Evolutionary conservation across 2,113 vertebrate genomes (phyloP).

Genomic region (Leptobrachium ailaonicum): DNA sequence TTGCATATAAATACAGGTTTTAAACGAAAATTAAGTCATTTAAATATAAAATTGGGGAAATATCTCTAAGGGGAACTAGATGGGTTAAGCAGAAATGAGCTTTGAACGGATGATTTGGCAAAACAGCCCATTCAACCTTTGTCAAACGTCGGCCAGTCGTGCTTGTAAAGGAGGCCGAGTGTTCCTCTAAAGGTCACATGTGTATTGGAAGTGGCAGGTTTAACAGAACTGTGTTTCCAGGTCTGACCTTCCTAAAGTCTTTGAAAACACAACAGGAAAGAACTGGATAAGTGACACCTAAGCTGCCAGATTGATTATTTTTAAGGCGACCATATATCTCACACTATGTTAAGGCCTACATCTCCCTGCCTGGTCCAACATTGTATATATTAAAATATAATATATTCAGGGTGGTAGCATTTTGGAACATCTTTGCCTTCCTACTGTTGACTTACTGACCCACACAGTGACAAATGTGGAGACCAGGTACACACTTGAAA

Average conservation of each 20-base stretch:
- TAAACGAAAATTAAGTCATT: too few species aligned
- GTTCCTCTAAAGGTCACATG: slow-evolving; percentile 29
- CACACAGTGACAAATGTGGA: too few species aligned
- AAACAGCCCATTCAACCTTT: slow-evolving; percentile 33
- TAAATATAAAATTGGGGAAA: too few species aligned
- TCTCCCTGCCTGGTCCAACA: too few species aligned
- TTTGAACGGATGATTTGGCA: background rate
- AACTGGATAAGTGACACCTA: background rate
- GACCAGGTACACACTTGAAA: too few species aligned
- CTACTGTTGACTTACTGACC: too few species aligned
- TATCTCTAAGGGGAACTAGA: background rate
- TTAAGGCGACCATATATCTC: too few species aligned
- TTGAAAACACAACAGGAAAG: background rate
- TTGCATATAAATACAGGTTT: too few species aligned
- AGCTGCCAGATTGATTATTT: background rate
- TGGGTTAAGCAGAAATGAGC: slow-evolving; percentile 4
- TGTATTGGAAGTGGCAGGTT: slow-evolving; percentile 33
- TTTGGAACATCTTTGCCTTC: too few species aligned
- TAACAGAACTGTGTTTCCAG: background rate
- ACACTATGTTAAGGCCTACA: too few species aligned
- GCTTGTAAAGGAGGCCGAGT: background rate
- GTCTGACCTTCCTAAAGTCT: background rate
- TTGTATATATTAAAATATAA: too few species aligned
- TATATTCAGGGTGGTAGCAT: too few species aligned
- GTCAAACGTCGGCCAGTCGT: background rate